Evolutionary conservation across 2,888 invertebrate species (phyloP), one percentile per base, ranked within the genome.

Genomic region (Homarus gammarus): DNA sequence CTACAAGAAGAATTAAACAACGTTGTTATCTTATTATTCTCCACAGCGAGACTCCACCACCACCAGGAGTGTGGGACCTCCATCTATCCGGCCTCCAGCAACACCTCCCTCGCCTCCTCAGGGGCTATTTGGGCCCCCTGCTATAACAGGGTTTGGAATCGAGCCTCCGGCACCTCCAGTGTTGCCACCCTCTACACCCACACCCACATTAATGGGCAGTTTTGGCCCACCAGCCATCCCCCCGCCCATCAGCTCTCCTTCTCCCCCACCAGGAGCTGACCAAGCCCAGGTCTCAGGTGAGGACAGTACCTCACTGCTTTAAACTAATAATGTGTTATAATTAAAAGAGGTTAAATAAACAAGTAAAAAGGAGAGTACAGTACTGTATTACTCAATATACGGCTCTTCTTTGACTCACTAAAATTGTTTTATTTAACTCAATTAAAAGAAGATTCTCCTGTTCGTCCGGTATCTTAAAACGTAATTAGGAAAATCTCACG

Each of bases 211-310:
- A 0, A 64, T 77, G 8, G 38, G n/a, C 49, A 78, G 56, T 40
- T 83, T 84, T 31, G 81, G 84, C 0, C 88, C 87, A 1, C 91
- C 87, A 8, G 49, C 88, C 18, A 38, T 82, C 22, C 91, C 89
- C 12, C 72, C 51, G 31, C 61, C 89, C 31, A 81, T 87, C 68
- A 83, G 61, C 38, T 40, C 91, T 15, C 83, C 91, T 0, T 83
- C 91, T 12, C 83, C 84, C 40, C 89, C 90, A 22, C 90, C 90
- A n/a, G 87, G 90, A 18, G 82, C 90, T 6, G 84, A 84, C 64
- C 38, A 77, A 72, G 77, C 87, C 15, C 86, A 87, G 83, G 90
- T 90, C 15, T 87, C 90, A 83, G 90, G 90, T 90, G 64, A 40
- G 77, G 8, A 51, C 10, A 12, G n/a, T n/a, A n/a, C n/a, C n/a